Percentiles rank a stretch among this genome's conserved stretches.
Evolutionary conservation across 1,140 invertebrate genomes (phyloP).

Genomic region (Drosophila busckii): DNA sequence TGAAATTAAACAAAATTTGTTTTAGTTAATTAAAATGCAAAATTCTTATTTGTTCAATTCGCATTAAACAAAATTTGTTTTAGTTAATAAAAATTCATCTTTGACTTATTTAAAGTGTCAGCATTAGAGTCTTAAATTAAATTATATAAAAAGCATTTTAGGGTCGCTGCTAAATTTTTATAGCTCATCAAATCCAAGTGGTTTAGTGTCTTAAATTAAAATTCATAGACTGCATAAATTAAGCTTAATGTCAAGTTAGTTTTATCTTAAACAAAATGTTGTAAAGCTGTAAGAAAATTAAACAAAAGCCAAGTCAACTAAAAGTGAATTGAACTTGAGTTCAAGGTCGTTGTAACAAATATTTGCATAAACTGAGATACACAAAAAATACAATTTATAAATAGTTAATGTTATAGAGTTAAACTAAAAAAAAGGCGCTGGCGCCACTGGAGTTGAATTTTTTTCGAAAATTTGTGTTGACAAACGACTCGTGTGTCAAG

Average conservation of each 20-base stretch:
- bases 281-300: conserved; percentile 8
- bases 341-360: conserved; percentile 36
- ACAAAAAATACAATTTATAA: conserved; percentile 8
- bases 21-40: too few species aligned
- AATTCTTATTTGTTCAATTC: too few species aligned
- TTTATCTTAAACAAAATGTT: conserved; percentile 30
- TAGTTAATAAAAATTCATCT: too few species aligned
- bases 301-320: conserved; percentile 12
- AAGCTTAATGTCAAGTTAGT: neutral
- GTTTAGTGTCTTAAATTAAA: too few species aligned
- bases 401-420: too few species aligned
- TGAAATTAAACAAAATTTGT: too few species aligned
- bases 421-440: neutral
- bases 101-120: too few species aligned
- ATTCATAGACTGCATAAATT: neutral
- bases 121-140: too few species aligned
- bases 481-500: conserved; percentile 43
- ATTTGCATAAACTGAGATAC: conserved; percentile 11
- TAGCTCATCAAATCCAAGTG: too few species aligned
- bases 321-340: conserved; percentile 42
- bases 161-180: too few species aligned
- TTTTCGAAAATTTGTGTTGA: conserved; percentile 30
- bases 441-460: conserved; percentile 23
- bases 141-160: too few species aligned
- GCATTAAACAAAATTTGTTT: too few species aligned